Evolutionary conservation across 2,113 vertebrate species (phyloP).

Genomic region (Rafetus swinhoei): DNA sequence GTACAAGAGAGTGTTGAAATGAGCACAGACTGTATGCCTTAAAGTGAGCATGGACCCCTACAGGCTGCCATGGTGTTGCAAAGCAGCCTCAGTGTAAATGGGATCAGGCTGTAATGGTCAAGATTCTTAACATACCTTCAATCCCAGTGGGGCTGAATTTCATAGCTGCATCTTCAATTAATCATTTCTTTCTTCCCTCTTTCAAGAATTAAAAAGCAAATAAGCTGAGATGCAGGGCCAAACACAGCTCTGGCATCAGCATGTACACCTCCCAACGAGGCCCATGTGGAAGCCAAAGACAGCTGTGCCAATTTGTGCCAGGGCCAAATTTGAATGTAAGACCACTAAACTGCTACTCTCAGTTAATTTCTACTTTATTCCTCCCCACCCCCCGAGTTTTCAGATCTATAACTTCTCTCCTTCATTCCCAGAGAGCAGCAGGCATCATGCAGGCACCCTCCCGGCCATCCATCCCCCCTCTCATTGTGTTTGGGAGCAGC

Average conservation of each 20-base stretch:
- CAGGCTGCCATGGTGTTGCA: background rate
- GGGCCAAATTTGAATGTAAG: background rate
- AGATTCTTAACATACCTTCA: background rate
- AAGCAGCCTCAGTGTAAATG: background rate
- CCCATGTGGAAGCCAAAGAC: background rate
- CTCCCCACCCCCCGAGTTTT: fast-evolving
- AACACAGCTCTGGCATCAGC: background rate
- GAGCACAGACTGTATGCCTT: background rate
- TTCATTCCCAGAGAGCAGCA: fast-evolving
- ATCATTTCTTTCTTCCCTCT: background rate
- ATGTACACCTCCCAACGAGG: background rate
- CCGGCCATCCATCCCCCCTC: background rate
- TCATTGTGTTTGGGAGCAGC: fast-evolving
- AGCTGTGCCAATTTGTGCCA: background rate
- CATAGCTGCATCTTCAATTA: background rate
- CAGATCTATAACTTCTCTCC: background rate
- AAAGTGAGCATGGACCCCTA: background rate
- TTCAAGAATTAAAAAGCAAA: background rate
- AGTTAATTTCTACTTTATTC: background rate
- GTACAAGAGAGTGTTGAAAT: background rate
- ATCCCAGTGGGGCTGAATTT: background rate
- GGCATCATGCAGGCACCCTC: background rate
- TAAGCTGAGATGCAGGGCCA: background rate
- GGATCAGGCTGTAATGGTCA: fast-evolving
- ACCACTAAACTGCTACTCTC: fast-evolving